Base-by-base conservation (phyloP, 2,797 vertebrate species). In the Denticeps clupeoides region DNA sequence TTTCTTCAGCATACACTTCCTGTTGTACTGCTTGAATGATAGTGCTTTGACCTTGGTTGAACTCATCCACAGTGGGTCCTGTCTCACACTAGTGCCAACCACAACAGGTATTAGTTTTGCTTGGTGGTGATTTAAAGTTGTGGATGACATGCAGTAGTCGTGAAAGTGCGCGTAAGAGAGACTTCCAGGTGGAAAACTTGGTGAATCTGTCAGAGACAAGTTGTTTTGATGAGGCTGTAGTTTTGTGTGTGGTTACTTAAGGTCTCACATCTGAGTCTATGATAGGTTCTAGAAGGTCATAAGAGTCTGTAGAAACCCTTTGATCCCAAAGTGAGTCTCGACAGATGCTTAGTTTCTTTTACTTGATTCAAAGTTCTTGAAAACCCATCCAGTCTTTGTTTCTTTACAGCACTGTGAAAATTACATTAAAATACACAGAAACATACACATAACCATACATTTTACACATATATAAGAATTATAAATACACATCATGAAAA, bases 111-210 rank as follows among this genome's bases (percentile, higher is more conserved):
- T 23, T 51, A 8, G 15, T 23, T 9, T 40, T 7, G 1, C 1
- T 15, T 6, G 18, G 19, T 1, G n/a, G 2, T 11, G 11, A 9
- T 4, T 53, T 56, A 21, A 52, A 53, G 18, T 1, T 2, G 8
- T 4, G 0, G 10, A 24, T 19, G 4, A 48, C 13, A 9, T 55
- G 54, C 11, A 43, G 7, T 6, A 58, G 54, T 4, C 1, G 7
- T 37, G 47, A 3, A 1, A 50, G 11, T 0, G 42, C 35, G 7
- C 19, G 2, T 10, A 23, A 41, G 2, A 53, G 8, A 1, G 55
- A 19, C 18, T 53, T 58, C 47, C 53, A 64, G 1, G 47, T 42
- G 3, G 48, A 62, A 10, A 69, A 65, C 21, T 47, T 56, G 1
- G 33, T 2, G 4, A 69, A 53, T 13, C 43, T 3, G 15, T 55